Evolutionary conservation across 2,797 vertebrate species (phyloP), one percentile per base, ranked within the genome.

Genomic region (Falco rusticolus): DNA sequence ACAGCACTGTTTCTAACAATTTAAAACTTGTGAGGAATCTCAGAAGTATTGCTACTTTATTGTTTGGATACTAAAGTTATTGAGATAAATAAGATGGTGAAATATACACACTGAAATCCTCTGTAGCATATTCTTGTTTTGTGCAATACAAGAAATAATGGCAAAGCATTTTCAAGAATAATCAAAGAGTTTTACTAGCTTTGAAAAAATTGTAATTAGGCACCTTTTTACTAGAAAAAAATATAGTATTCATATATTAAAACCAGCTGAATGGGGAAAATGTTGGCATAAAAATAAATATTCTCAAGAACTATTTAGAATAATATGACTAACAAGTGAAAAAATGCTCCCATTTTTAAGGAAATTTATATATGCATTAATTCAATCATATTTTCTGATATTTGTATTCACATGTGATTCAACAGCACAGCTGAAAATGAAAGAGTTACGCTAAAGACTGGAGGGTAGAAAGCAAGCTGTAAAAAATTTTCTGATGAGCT

Each of bases 61-160:
- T 93, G 26, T 88, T 95, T 78, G 75, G 86, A 85, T 91, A 81
- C 39, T 87, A 25, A 61, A 94, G 50, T 83, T 96, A 96, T 94
- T 94, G 79, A 90, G 87, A 93, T 95, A 96, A 97, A 97, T 96
- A 83, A 48, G 34, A 89, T 70, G 25, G 96, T 65, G 72, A 68
- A 96, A 87, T 63, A 92, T 72, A 29, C 17, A 91, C 57, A 69
- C 20, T 89, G 65, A 77, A 95, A 70, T 69, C 50, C 45, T 90
- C 87, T 70, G 80, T 75, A 89, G 22, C 41, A 63, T 94, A 79
- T 95, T 95, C 43, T 61, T 64, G 41, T 29, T 90, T 90, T 75
- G 41, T 87, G 34, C 64, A 94, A 93, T 82, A 71, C 16, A 91
- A 85, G 61, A 39, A 83, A 84, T 71, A 91, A 66, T 20, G 19